phyloP scores from a whole-genome alignment of 2,113 vertebrate species.

The Eudyptes chrysolophus region DNA sequence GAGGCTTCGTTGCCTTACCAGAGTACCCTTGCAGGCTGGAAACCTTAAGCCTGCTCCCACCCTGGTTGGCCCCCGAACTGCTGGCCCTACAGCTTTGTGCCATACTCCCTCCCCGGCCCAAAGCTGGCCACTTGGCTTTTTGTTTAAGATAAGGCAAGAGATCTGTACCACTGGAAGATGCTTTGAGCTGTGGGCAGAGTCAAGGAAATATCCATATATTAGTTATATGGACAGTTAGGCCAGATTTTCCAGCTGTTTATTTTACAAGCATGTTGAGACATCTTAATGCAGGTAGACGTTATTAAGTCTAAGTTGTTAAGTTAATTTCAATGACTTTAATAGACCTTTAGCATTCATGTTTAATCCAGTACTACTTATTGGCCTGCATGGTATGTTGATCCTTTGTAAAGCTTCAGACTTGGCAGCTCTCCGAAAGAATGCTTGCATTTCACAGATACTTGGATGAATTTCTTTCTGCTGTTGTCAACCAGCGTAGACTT shows the following conservation, averaged over 20 bases:
- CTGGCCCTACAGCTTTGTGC: background rate
- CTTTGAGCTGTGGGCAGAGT: background rate
- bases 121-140: background rate
- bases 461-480: background rate
- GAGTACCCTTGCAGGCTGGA: background rate
- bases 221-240: background rate
- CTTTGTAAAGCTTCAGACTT: background rate
- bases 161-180: background rate
- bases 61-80: background rate
- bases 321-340: constrained; percentile 23
- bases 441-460: background rate
- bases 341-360: background rate
- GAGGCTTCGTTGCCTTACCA: background rate
- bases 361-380: background rate
- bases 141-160: background rate
- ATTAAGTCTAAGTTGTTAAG: background rate
- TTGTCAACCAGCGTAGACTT: background rate
- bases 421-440: background rate
- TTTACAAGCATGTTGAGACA: background rate
- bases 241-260: constrained; percentile 29
- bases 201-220: background rate
- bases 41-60: background rate
- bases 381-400: background rate
- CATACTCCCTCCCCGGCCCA: background rate
- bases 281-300: background rate